These are phyloP conservation scores for Anneissia japonica DNA, from an alignment of 35 echinoderm and acorn worm genomes.

Conservation along the genomic window DNA sequence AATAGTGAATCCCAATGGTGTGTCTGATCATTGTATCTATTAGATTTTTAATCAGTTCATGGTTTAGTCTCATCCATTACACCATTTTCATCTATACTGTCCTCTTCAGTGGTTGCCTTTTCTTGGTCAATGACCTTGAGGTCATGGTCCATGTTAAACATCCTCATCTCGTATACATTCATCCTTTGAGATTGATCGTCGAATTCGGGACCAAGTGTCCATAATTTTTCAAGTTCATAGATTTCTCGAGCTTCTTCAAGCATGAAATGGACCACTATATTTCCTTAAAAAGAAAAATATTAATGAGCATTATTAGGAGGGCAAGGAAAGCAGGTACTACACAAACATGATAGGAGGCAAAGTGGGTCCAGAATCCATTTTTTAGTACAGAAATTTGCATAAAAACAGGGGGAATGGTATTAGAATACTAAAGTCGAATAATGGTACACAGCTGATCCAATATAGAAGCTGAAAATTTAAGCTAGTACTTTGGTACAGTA, in stretches of 20 bases:
- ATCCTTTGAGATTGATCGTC: conserved; percentile 70
- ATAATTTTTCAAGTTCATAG: conserved; percentile 91
- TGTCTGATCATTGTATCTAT: too few species aligned
- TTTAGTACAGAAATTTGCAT: too few species aligned
- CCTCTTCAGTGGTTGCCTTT: not conserved
- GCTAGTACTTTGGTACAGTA: too few species aligned
- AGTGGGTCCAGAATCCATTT: too few species aligned
- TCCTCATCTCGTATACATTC: not conserved
- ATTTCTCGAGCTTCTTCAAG: conserved; percentile 62
- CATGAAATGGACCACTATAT: conserved; percentile 92
- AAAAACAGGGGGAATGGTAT: too few species aligned
- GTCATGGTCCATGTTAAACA: not conserved
- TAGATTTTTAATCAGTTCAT: too few species aligned
- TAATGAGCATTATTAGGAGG: not conserved
- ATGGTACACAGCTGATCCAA: too few species aligned
- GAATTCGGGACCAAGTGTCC: conserved; percentile 73
- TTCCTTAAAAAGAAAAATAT: conserved; percentile 45
- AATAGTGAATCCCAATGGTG: too few species aligned
- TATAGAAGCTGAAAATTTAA: too few species aligned
- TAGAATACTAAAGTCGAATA: too few species aligned
- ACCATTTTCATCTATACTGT: not conserved
- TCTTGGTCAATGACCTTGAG: not conserved
- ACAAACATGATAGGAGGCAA: not conserved
- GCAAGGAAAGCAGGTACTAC: too few species aligned
- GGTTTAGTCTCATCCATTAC: too few species aligned